Evolutionary conservation across 2,888 invertebrate species (phyloP), one percentile per base, ranked within the genome.

Genomic region (Ochropleura plecta): DNA sequence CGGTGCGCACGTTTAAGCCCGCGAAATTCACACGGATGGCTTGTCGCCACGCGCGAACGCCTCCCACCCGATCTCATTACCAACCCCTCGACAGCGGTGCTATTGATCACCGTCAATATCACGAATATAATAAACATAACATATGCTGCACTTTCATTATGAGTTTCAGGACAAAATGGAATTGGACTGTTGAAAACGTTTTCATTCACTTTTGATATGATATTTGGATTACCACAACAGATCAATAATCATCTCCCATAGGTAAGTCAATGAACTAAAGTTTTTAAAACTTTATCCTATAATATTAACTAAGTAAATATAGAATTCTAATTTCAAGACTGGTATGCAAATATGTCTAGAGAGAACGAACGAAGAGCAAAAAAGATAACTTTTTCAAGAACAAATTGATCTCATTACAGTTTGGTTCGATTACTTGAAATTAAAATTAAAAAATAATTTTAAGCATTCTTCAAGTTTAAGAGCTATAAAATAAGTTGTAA

Each of bases 41-140:
- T 94, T 91, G 92, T 76, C 87, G 88, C 90, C 90, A 94, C 95
- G 95, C 96, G 93, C 94, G 92, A 94, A 92, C 95, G 95, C 95
- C 90, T 93, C 89, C 73, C 87, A 79, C 89, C 91, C 93, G 92
- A 88, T 93, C 94, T 95, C 95, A 95, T 95, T 95, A 95, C 92
- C 89, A 86, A 85, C 85, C 87, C 87, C 91, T 89, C 90, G 87
- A 89, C 90, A 89, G 88, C 91, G 89, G 85, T 84, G 90, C 91
- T 93, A 93, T 94, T 91, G 93, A 94, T 94, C 93, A 92, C 92
- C 90, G 86, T 89, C 92, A 88, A 92, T 92, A 92, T 91, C 85
- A 87, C 87, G 87, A 89, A 90, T 91, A 90, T 89, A 86, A 88
- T 89, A 89, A 84, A 89, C 82, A 85, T 84, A 85, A 70, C 80